These are phyloP conservation scores for Galendromus occidentalis DNA, from an alignment of 1,140 invertebrate genomes.

Conservation along the genomic window DNA sequence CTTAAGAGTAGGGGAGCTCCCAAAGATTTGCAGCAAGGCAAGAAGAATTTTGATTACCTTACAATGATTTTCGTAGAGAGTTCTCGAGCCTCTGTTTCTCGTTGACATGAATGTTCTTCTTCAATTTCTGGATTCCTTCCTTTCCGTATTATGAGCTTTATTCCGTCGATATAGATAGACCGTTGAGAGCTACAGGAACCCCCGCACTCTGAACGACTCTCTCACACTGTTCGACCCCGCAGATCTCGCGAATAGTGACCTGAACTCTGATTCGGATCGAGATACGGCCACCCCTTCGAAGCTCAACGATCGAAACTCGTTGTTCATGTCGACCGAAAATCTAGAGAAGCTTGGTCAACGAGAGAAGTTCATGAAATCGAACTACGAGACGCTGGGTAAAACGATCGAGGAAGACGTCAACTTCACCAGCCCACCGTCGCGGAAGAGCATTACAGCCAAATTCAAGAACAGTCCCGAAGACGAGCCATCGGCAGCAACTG, in stretches of 20 bases:
- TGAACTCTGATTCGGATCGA: slow-evolving; percentile 16
- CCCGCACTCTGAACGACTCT: too few relatives aligned
- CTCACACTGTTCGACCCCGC: too few relatives aligned
- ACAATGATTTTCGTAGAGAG: too few relatives aligned
- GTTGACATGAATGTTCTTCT: too few relatives aligned
- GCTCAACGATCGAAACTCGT: slow-evolving; percentile 16
- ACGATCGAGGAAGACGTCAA: background rate
- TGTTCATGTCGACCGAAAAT: slow-evolving; percentile 43
- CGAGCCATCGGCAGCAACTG: slow-evolving; percentile 14
- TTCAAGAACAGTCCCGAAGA: slow-evolving; percentile 26
- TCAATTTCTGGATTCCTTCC: too few relatives aligned
- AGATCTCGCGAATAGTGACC: slow-evolving; percentile 4
- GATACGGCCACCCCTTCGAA: slow-evolving; percentile 16
- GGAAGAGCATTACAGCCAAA: slow-evolving; percentile 16
- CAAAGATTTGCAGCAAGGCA: slow-evolving; percentile 2
- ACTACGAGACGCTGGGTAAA: slow-evolving; percentile 47
- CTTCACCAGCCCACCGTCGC: background rate
- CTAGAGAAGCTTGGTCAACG: slow-evolving; percentile 44
- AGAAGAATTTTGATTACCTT: background rate
- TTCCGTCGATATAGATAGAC: too few relatives aligned
- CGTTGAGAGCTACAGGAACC: too few relatives aligned
- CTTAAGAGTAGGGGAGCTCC: background rate
- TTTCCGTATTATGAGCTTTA: too few relatives aligned
- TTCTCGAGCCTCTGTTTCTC: too few relatives aligned
- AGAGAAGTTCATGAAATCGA: slow-evolving; percentile 52